Base-by-base conservation (phyloP, 1,140 invertebrate species). In the Drosophila seguyi region DNA sequence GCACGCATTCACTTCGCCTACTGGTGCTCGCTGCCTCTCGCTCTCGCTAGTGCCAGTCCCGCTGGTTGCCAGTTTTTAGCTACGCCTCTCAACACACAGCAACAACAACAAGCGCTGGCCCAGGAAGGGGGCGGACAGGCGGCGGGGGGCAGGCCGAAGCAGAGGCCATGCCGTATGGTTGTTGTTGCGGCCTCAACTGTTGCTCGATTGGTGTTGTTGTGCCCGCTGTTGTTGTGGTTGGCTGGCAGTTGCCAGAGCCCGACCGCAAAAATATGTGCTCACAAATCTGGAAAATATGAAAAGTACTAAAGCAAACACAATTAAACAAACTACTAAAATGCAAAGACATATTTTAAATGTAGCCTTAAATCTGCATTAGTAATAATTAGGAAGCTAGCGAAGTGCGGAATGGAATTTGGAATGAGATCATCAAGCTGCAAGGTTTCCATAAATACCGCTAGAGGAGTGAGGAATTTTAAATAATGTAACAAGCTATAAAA, bases 71-170 rank as follows among this genome's bases (percentile, higher is more conserved):
- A 39, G 48, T 72, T 88, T 88, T 88, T 84, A 84, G 85, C 85
- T 88, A 88, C 85, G 85, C 85, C 85, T 88, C 85, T 83, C 59
- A 79, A 75, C 62, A 62, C 59, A 59, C 47, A 60, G 16, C 52
- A 61, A 52, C 50, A 76, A 52, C 55, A 53, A 73, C 59, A 47
- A 27, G 50, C 81, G 25, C 13, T 38, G 31, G 20, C 34, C 34
- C 14, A 11, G 63, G 57, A 62, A 36, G 62, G 62, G 62, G 75
- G 48, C 20, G 77, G 41, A 69, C 75, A 66, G 65, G 42, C 60
- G 47, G 47, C 60, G 47, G 47, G 45, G 38, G 38, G 36, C 76
- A 72, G 68, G 79, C 61, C 73, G 20, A 69, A 38, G 34, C 41
- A 65, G 71, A 67, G 57, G 81, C 71, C 72, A 68, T 69, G 44